Conservation (phyloP, 2,797 vertebrate species). For the Hoplostethus mediterraneus region DNA sequence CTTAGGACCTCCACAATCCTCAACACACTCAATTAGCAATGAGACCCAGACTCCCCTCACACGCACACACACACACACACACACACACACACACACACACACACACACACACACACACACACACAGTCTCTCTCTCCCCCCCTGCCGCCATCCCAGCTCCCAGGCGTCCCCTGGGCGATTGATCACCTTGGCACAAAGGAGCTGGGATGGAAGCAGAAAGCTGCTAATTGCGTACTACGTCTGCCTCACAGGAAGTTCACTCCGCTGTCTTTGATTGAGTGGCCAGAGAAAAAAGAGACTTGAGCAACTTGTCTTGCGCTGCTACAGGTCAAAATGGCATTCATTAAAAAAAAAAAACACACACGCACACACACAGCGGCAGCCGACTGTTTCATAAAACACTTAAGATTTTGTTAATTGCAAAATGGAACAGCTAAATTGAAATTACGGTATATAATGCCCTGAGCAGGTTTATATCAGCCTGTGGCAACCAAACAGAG, state of each 20-base stretch:
- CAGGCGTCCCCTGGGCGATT: conserved; percentile 69
- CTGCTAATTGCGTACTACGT: conserved; percentile 79
- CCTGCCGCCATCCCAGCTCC: conserved; percentile 49
- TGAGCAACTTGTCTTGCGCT: conserved; percentile 27
- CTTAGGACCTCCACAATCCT: conserved; percentile 74
- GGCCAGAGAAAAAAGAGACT: conserved; percentile 41
- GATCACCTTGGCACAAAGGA: conserved; percentile 81
- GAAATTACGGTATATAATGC: conserved; percentile 11
- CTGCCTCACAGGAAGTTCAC: conserved; percentile 74
- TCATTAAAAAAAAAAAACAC: not conserved
- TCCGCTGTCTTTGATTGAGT: conserved; percentile 67
- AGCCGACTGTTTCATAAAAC: not conserved
- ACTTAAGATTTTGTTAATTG: conserved; percentile 41
- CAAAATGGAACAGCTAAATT: conserved; percentile 7
- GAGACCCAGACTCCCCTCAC: conserved; percentile 39
- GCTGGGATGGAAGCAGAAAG: conserved; percentile 71
- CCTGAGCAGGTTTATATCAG: conserved; percentile 14
- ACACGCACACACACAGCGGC: not conserved
- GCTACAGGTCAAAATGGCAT: conserved; percentile 18
- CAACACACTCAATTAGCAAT: conserved; percentile 79
- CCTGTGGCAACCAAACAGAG: conserved; percentile 15
- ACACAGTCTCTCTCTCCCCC: not conserved
- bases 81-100: conserved; percentile 21
- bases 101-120: conserved; percentile 16
- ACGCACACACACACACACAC: conserved; percentile 30